These are phyloP conservation scores for Tetheella fluctuosa DNA, from an alignment of 2,888 invertebrate species.

Conservation along the genomic window DNA sequence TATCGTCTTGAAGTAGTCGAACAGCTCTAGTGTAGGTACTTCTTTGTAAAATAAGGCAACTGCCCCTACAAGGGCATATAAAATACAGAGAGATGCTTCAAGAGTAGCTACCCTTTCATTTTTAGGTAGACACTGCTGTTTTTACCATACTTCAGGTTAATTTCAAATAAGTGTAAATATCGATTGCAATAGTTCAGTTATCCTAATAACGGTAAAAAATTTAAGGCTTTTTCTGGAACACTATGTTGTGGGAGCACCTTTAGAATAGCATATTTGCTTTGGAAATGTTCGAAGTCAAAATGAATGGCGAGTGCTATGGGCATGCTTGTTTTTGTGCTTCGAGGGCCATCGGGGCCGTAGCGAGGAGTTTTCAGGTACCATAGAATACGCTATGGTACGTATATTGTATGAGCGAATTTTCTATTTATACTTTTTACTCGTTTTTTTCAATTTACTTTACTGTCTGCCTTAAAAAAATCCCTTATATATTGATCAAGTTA, in stretches of 20 bases:
- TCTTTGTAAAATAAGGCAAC: too few species aligned
- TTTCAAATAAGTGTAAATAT: too few species aligned
- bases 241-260: neutral
- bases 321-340: constrained; percentile 9
- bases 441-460: too few species aligned
- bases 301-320: neutral
- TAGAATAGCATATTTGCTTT: neutral
- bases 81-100: too few species aligned
- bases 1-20: too few species aligned
- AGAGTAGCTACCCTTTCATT: too few species aligned
- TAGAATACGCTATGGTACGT: neutral
- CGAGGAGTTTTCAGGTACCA: neutral
- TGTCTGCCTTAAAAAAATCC: too few species aligned
- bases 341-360: neutral
- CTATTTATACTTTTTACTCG: neutral
- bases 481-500: too few species aligned
- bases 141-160: too few species aligned
- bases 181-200: neutral
- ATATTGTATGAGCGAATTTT: neutral
- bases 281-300: constrained; percentile 4
- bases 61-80: too few species aligned
- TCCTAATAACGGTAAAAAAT: neutral
- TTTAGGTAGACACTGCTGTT: too few species aligned
- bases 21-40: too few species aligned
- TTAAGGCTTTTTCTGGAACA: neutral